Conservation (phyloP, 1,140 invertebrate species). For the Scaptomyza graminum region DNA sequence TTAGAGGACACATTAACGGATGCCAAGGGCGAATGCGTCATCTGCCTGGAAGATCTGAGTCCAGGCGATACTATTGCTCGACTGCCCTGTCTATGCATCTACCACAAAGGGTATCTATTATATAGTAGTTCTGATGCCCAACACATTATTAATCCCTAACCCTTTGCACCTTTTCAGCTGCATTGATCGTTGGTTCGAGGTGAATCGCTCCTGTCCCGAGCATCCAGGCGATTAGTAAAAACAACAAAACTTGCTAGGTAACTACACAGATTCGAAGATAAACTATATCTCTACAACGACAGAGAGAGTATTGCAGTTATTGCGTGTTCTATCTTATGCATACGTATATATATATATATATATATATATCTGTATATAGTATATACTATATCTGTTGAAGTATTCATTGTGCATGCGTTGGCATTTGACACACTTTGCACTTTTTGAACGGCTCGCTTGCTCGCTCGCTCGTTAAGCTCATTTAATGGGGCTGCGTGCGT, state of each 20-base stretch:
- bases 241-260: slow-evolving; percentile 75
- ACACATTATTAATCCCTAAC: neutral
- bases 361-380: neutral
- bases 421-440: slow-evolving; percentile 12
- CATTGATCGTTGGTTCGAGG: slow-evolving; percentile 98
- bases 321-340: no score
- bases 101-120: slow-evolving; percentile 95
- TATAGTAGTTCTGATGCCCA: neutral
- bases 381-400: neutral
- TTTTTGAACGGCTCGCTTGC: neutral
- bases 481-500: slow-evolving; percentile 35
- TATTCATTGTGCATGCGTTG: slow-evolving; percentile 8
- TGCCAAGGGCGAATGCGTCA: slow-evolving; percentile 98
- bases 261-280: slow-evolving; percentile 9
- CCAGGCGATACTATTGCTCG: slow-evolving; percentile 98
- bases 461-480: slow-evolving; percentile 36
- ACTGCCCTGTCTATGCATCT: slow-evolving; percentile 99
- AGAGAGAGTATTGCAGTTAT: no score
- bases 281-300: no score
- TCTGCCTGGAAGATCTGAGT: slow-evolving; percentile 98
- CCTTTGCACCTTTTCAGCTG: slow-evolving; percentile 87
- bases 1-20: slow-evolving; percentile 97
- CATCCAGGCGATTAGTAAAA: slow-evolving; percentile 94
- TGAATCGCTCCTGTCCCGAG: slow-evolving; percentile 98
- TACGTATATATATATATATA: slow-evolving; percentile 2